Conservation (phyloP, 2,888 invertebrate genomes). For the Eremobia ochroleuca region DNA sequence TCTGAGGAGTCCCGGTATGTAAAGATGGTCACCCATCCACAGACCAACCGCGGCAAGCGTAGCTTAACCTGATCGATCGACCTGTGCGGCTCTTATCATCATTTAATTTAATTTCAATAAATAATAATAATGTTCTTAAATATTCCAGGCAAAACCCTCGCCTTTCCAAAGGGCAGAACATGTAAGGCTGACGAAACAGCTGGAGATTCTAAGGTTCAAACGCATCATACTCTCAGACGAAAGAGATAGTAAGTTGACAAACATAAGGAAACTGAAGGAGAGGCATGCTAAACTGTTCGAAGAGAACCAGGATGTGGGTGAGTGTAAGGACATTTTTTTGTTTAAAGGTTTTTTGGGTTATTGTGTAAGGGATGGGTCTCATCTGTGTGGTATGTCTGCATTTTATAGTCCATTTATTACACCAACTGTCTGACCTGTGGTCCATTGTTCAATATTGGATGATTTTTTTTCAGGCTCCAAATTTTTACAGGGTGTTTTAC, state of each 20-base stretch:
- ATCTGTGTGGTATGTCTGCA: constrained; percentile 16
- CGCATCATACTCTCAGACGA: constrained; percentile 93
- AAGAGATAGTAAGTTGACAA: constrained; percentile 92
- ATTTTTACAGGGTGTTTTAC: no score
- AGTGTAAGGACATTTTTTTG: constrained; percentile 67
- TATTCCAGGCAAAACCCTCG: constrained; percentile 91
- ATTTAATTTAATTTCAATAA: no score
- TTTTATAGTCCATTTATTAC: not conserved
- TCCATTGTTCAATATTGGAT: not conserved
- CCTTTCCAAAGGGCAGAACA: constrained; percentile 92
- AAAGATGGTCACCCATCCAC: no score
- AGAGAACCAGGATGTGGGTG: constrained; percentile 93
- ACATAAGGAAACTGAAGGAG: constrained; percentile 92
- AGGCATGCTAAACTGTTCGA: constrained; percentile 92
- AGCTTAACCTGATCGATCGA: no score
- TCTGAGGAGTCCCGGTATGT: no score
- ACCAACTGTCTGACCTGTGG: not conserved
- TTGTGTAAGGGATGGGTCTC: not conserved
- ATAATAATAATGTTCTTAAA: not conserved
- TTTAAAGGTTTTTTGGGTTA: constrained; percentile 26
- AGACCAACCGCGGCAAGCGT: no score
- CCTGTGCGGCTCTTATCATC: no score
- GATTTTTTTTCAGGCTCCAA: no score
- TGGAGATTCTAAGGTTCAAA: constrained; percentile 93
- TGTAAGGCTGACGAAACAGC: constrained; percentile 92